These are phyloP conservation scores for Ailuropoda melanoleuca DNA, from an alignment of 2,113 vertebrate species.

Conservation along the genomic window DNA sequence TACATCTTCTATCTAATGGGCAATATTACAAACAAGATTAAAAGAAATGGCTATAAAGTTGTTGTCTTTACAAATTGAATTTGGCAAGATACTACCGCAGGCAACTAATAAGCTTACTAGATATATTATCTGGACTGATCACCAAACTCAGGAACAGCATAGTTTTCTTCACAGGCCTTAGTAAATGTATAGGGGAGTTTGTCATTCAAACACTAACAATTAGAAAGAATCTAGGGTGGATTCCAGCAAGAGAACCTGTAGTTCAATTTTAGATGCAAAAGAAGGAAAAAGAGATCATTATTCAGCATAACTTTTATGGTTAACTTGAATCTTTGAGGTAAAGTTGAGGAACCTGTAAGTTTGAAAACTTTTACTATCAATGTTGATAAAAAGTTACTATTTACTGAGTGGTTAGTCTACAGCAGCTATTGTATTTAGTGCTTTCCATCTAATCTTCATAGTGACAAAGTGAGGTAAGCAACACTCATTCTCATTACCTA, in stretches of 20 bases:
- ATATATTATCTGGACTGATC: neutral
- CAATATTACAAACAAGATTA: constrained; percentile 50
- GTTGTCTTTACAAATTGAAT: constrained; percentile 51
- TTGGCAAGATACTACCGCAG: constrained; percentile 16
- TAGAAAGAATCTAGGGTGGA: neutral
- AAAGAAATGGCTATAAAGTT: constrained; percentile 38
- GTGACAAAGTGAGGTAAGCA: neutral
- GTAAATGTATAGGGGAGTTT: neutral
- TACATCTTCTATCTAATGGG: constrained; percentile 43
- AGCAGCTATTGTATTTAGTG: neutral
- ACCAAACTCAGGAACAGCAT: neutral
- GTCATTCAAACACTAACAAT: neutral
- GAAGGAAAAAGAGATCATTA: neutral
- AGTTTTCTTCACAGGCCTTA: neutral
- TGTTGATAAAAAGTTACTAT: neutral
- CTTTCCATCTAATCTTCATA: constrained; percentile 31
- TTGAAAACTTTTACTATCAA: constrained; percentile 1
- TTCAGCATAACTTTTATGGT: neutral
- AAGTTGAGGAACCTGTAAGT: neutral
- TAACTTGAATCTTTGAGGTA: neutral
- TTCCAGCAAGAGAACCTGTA: neutral
- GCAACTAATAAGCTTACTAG: neutral
- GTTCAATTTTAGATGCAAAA: neutral
- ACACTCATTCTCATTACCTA: neutral
- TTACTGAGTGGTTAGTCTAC: neutral